Conservation (phyloP, 2,113 vertebrate species). For the Ageneiosus marmoratus region DNA sequence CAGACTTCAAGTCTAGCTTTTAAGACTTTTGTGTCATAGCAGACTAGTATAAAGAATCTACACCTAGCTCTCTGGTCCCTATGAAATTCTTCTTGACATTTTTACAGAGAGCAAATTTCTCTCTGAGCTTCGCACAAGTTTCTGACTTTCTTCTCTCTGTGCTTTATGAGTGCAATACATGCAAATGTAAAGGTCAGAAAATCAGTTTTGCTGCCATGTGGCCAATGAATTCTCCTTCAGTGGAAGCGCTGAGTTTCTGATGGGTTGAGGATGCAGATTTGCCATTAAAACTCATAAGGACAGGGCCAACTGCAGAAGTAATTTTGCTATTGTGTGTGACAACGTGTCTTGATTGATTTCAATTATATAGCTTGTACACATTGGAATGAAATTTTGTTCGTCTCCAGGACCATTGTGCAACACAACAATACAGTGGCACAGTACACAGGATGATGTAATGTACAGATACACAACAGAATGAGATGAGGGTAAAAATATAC, state of each 20-base stretch:
- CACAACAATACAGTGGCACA: neutral
- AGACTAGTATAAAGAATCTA: conserved; percentile 4
- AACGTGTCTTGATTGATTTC: neutral
- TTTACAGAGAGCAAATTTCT: neutral
- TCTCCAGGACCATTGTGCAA: neutral
- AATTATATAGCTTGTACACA: neutral
- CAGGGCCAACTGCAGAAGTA: neutral
- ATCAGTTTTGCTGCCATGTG: neutral
- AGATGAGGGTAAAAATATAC: neutral
- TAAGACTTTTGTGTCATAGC: neutral
- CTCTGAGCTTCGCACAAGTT: neutral
- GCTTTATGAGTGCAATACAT: neutral
- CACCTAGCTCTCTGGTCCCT: neutral
- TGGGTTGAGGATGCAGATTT: neutral
- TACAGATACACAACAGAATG: neutral
- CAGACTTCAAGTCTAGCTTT: neutral
- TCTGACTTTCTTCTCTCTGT: neutral
- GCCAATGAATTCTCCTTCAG: neutral
- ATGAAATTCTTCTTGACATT: conserved; percentile 26
- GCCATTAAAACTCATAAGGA: too few species aligned
- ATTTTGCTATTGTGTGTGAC: neutral
- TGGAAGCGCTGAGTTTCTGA: too few species aligned
- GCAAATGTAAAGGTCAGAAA: neutral
- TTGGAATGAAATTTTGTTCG: neutral
- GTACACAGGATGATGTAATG: neutral